Evolutionary conservation across 2,113 vertebrate genomes (phyloP).

Genomic region (Empidonax alnorum): DNA sequence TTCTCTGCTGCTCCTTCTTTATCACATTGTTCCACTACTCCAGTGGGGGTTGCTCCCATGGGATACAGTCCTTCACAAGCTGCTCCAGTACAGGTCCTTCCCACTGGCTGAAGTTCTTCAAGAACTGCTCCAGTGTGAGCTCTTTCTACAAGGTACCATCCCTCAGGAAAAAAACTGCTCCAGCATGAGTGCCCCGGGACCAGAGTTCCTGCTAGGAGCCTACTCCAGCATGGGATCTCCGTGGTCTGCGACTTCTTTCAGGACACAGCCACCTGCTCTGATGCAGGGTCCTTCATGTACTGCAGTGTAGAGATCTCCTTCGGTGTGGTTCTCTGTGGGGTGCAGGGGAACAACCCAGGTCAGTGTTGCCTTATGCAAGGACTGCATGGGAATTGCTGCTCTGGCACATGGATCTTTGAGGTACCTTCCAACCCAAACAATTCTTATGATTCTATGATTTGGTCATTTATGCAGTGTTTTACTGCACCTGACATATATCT

Average conservation of each 20-base stretch:
- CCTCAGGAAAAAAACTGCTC: background rate
- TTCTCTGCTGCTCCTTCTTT: background rate
- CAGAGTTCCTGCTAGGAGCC: background rate
- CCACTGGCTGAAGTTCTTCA: background rate
- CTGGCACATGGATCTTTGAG: background rate
- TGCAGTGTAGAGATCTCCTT: background rate
- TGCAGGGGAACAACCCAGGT: background rate
- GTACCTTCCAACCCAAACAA: background rate
- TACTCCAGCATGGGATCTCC: background rate
- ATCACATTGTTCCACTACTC: background rate
- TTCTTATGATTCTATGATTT: background rate
- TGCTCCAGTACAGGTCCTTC: background rate
- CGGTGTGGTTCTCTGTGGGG: background rate
- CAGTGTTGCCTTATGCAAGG: background rate
- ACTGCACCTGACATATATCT: background rate
- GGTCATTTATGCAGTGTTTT: background rate
- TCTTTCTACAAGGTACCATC: background rate
- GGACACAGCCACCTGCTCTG: background rate
- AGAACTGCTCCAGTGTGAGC: background rate
- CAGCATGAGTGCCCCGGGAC: too few relatives aligned
- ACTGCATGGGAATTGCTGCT: background rate
- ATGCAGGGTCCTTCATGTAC: fast-evolving
- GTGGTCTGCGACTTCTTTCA: background rate
- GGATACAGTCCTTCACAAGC: background rate
- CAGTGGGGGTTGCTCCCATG: fast-evolving